A percentile compares a stretch with the other conserved stretches of the same genome.
Evolutionary conservation across 2,888 invertebrate species (phyloP).

Genomic region (Tromatobia lineatoria): DNA sequence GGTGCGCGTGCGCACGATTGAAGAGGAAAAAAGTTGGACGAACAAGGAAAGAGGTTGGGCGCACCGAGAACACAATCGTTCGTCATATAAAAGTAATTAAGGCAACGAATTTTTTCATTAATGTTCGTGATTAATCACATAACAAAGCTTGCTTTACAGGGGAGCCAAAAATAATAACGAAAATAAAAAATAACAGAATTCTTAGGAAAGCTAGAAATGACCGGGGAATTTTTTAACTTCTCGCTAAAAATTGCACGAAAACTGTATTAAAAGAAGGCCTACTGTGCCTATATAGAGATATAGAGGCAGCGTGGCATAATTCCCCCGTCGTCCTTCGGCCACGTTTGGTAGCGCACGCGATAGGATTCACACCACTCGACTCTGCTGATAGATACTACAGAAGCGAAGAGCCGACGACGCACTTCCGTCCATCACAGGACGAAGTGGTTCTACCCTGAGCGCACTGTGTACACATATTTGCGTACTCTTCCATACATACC

Average conservation of each 20-base stretch:
- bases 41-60: slow-evolving; percentile 50
- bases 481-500: neutral
- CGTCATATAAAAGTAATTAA: slow-evolving; percentile 49
- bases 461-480: slow-evolving; percentile 40
- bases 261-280: too few species aligned
- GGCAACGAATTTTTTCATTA: slow-evolving; percentile 24
- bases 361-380: slow-evolving; percentile 76
- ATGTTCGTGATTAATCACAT: slow-evolving; percentile 54
- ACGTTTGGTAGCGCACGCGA: slow-evolving; percentile 71
- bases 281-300: neutral
- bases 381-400: slow-evolving; percentile 70
- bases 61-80: slow-evolving; percentile 57
- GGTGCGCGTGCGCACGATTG: slow-evolving; percentile 64
- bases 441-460: slow-evolving; percentile 52
- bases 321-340: slow-evolving; percentile 47
- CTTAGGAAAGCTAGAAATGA: too few species aligned
- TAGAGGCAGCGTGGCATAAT: slow-evolving; percentile 21
- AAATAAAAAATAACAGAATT: too few species aligned
- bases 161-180: too few species aligned
- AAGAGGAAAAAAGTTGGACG: slow-evolving; percentile 51
- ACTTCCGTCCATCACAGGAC: slow-evolving; percentile 67
- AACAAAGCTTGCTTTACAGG: too few species aligned
- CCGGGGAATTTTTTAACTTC: too few species aligned
- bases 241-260: too few species aligned
- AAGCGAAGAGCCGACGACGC: slow-evolving; percentile 59